Conservation (phyloP, 2,888 invertebrate species). For the Drosophila melanosoma region DNA sequence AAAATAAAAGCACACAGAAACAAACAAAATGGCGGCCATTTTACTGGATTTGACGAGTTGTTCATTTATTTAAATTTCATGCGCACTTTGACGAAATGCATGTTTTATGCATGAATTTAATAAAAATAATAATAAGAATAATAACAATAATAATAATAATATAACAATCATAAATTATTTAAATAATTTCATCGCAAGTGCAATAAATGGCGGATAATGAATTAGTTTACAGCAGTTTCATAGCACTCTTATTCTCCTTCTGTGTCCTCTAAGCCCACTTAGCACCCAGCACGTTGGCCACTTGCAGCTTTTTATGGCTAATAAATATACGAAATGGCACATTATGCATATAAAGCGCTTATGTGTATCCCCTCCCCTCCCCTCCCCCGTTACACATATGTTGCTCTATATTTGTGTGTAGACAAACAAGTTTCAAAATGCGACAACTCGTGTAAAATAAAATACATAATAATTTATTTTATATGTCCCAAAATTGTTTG, state of each 20-base stretch:
- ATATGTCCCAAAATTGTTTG: conserved; percentile 6
- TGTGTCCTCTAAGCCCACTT: not conserved
- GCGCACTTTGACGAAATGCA: conserved; percentile 39
- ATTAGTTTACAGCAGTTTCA: conserved; percentile 47
- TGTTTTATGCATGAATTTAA: conserved; percentile 29
- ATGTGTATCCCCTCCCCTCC: conserved; percentile 8
- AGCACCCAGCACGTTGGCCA: conserved; percentile 1
- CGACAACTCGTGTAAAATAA: not conserved
- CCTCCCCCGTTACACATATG: not conserved
- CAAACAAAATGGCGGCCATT: conserved; percentile 46
- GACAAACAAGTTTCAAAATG: not conserved
- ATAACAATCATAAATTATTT: conserved; percentile 23
- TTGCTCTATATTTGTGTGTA: not conserved
- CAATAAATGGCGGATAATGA: conserved; percentile 61
- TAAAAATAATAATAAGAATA: conserved; percentile 9
- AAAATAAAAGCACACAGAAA: not conserved
- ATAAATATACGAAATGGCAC: conserved; percentile 33
- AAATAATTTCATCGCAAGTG: conserved; percentile 42
- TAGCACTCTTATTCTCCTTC: not conserved
- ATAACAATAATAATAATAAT: conserved; percentile 13
- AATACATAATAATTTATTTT: conserved; percentile 4
- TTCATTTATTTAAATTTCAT: conserved; percentile 46
- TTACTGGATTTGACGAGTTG: conserved; percentile 9
- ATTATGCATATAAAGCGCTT: conserved; percentile 36
- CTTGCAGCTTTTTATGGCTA: conserved; percentile 41